Percentiles rank a stretch among this genome's conserved stretches.
These are phyloP conservation scores for Lamproptera curius DNA, from an alignment of 2,888 invertebrate species.

Conservation along the genomic window DNA sequence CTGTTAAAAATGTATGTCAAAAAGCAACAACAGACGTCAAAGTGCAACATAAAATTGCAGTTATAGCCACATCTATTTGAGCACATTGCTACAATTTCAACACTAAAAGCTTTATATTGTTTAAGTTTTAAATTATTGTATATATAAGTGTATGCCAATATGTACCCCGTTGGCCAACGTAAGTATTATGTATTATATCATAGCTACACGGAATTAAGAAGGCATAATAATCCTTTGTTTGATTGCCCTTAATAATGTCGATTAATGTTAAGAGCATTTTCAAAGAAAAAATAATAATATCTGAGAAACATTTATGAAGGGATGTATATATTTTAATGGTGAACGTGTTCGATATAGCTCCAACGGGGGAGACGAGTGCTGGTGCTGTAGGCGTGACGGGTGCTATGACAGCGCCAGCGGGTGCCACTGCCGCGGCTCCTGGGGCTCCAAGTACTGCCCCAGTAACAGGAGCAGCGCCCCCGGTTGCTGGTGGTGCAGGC, in stretches of 20 bases:
- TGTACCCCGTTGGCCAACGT: slow-evolving; percentile 76
- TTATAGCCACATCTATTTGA: slow-evolving; percentile 44
- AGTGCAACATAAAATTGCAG: slow-evolving; percentile 38
- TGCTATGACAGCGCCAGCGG: slow-evolving; percentile 79
- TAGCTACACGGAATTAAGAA: slow-evolving; percentile 31
- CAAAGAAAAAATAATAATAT: slow-evolving; percentile 21
- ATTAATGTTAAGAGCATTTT: slow-evolving; percentile 17
- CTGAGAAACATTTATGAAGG: slow-evolving; percentile 16
- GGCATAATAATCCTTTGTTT: slow-evolving; percentile 63
- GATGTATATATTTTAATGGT: neutral
- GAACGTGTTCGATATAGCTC: slow-evolving; percentile 43
- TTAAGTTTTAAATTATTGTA: slow-evolving; percentile 51
- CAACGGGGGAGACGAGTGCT: slow-evolving; percentile 74
- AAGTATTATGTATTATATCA: slow-evolving; percentile 38
- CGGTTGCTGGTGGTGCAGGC: slow-evolving; percentile 58
- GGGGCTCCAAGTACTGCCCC: slow-evolving; percentile 69
- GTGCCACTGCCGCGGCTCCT: slow-evolving; percentile 70
- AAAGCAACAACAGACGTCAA: slow-evolving; percentile 37
- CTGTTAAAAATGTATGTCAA: slow-evolving; percentile 29
- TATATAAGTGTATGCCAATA: slow-evolving; percentile 47
- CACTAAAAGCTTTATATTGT: slow-evolving; percentile 43
- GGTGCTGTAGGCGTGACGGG: slow-evolving; percentile 63
- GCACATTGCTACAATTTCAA: slow-evolving; percentile 54
- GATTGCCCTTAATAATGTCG: slow-evolving; percentile 62
- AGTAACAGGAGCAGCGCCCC: slow-evolving; percentile 66